Percentiles rank a stretch among this genome's conserved stretches.
These are phyloP conservation scores for Pollachius pollachius DNA, from an alignment of 2,113 vertebrate genomes.

Conservation along the genomic window DNA sequence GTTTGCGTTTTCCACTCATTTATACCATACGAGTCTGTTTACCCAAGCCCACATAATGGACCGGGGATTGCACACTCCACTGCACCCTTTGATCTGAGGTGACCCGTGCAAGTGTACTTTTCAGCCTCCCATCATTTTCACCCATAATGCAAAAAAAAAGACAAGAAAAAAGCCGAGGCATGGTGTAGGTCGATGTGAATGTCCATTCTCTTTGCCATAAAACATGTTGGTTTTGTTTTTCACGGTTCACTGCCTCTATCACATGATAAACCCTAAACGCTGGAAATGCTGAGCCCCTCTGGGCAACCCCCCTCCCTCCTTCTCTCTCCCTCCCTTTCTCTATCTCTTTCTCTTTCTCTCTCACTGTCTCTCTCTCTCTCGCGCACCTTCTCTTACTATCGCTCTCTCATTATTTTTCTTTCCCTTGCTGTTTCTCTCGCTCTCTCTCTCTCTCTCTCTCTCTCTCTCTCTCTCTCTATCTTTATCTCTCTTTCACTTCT, in stretches of 20 bases:
- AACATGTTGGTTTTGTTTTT: conserved; percentile 29
- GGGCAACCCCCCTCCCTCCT: background rate
- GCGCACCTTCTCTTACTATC: background rate
- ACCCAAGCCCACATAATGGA: conserved; percentile 61
- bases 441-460: too few species aligned
- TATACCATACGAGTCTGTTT: conserved; percentile 41
- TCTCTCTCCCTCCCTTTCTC: conserved; percentile 5
- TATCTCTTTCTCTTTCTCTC: background rate
- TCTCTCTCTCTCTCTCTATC: too few species aligned
- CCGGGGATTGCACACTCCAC: conserved; percentile 34
- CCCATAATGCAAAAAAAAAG: conserved; percentile 14
- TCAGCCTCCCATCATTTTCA: conserved; percentile 20
- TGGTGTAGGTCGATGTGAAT: conserved; percentile 24
- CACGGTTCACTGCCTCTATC: conserved; percentile 40
- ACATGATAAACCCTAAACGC: conserved; percentile 52
- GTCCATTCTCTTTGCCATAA: conserved; percentile 27
- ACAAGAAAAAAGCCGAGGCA: conserved; percentile 10
- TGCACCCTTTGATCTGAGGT: conserved; percentile 51
- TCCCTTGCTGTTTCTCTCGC: too few species aligned
- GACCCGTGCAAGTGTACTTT: conserved; percentile 28
- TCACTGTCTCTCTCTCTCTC: background rate
- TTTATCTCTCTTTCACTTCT: too few species aligned
- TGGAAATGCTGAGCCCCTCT: conserved; percentile 2
- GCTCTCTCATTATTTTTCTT: conserved; percentile 2
- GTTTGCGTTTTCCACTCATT: conserved; percentile 28